These are phyloP conservation scores for Dipodomys merriami DNA, from an alignment of 2,113 vertebrate genomes.

Conservation along the genomic window DNA sequence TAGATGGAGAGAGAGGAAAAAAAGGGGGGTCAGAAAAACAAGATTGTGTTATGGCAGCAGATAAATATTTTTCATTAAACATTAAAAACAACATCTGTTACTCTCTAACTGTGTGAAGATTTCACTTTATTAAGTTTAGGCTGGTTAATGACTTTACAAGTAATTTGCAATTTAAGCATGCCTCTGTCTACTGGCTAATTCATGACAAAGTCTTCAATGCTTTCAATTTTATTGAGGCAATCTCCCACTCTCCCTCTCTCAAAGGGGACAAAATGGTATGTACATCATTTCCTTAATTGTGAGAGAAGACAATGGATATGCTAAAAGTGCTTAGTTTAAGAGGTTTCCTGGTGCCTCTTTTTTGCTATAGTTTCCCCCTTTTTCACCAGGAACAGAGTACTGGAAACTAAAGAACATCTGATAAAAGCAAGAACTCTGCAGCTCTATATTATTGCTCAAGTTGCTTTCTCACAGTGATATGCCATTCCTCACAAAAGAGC, in stretches of 20 bases:
- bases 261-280: slow-evolving; percentile 13
- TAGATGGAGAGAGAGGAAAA: not conserved
- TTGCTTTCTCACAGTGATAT: not conserved
- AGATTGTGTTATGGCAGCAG: slow-evolving; percentile 11
- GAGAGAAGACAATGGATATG: slow-evolving; percentile 28
- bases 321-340: not conserved
- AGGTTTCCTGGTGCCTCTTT: not conserved
- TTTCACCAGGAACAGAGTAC: not conserved
- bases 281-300: slow-evolving; percentile 44
- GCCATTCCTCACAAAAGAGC: not conserved
- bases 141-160: slow-evolving; percentile 74
- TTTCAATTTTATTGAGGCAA: slow-evolving; percentile 68
- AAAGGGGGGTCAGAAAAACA: slow-evolving; percentile 25
- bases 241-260: slow-evolving; percentile 45
- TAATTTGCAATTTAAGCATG: slow-evolving; percentile 76
- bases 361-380: not conserved
- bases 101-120: slow-evolving; percentile 67
- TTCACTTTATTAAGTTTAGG: slow-evolving; percentile 77
- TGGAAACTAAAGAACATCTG: not conserved
- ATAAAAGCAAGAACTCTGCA: not conserved
- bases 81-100: slow-evolving; percentile 76
- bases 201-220: slow-evolving; percentile 59
- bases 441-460: not conserved
- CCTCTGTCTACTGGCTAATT: slow-evolving; percentile 68
- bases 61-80: slow-evolving; percentile 79